Percentiles rank a stretch among this genome's conserved stretches.
phyloP scores from a whole-genome alignment of 2,113 vertebrate species.

The Ranitomeya variabilis region DNA sequence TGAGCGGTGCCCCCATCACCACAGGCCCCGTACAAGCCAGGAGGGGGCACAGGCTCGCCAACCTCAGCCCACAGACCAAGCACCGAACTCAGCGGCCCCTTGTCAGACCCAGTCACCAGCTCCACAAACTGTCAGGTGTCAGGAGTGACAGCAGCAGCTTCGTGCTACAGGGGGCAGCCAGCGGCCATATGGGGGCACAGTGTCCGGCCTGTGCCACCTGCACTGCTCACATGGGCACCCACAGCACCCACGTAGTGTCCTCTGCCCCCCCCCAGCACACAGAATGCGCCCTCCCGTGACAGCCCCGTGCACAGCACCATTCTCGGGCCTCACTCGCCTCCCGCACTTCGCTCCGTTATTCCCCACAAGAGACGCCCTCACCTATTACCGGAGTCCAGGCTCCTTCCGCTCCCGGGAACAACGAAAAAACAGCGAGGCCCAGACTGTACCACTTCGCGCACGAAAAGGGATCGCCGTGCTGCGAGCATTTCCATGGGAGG shows the following conservation, averaged over 20 bases:
- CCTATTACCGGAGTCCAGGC: conserved; percentile 28
- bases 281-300: neutral
- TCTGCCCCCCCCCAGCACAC: neutral
- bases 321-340: neutral
- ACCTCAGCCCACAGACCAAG: too few species aligned
- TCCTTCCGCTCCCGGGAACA: conserved; percentile 57
- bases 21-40: too few species aligned
- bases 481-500: neutral
- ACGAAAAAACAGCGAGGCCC: conserved; percentile 52
- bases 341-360: neutral
- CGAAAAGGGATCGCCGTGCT: neutral
- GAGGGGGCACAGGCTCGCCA: too few species aligned
- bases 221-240: neutral
- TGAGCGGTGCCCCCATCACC: too few species aligned
- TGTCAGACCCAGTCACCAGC: too few species aligned
- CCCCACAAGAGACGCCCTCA: neutral
- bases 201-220: too few species aligned
- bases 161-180: too few species aligned
- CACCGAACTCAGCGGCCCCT: too few species aligned
- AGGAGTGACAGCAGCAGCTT: too few species aligned
- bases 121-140: too few species aligned
- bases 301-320: neutral
- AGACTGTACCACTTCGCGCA: conserved; percentile 20
- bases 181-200: too few species aligned
- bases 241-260: neutral